Evolutionary conservation across 2,113 vertebrate genomes (phyloP).

Genomic region (Monopterus albus): DNA sequence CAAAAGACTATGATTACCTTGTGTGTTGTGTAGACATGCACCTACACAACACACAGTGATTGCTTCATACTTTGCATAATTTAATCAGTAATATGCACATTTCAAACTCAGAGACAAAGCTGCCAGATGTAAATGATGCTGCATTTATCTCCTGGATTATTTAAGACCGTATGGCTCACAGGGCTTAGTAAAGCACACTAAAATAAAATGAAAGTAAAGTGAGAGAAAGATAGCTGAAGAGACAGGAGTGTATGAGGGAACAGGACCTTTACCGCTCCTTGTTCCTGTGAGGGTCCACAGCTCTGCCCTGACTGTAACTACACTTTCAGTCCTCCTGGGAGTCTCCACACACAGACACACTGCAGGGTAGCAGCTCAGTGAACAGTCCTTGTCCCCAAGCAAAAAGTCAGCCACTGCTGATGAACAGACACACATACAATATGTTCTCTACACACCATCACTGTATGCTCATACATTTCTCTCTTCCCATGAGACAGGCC

Average conservation of each 20-base stretch:
- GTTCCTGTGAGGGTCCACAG: constrained; percentile 33
- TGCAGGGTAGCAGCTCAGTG: constrained; percentile 31
- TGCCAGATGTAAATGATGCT: neutral
- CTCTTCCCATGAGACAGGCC: neutral
- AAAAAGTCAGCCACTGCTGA: constrained; percentile 51
- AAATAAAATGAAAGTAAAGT: constrained; percentile 1
- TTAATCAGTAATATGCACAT: constrained; percentile 6
- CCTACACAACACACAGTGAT: neutral
- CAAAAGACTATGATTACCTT: constrained; percentile 1
- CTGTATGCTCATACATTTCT: constrained; percentile 17
- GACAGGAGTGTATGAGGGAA: neutral
- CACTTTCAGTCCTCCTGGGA: constrained; percentile 39
- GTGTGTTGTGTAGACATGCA: neutral
- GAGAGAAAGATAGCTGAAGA: neutral
- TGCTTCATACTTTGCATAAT: neutral
- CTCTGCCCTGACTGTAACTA: constrained; percentile 39
- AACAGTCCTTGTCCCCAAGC: constrained; percentile 42
- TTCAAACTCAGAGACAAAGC: neutral
- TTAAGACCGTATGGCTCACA: neutral
- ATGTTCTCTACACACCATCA: constrained; percentile 12
- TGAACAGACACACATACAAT: constrained; percentile 39
- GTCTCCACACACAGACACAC: constrained; percentile 33
- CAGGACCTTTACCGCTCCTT: constrained; percentile 15
- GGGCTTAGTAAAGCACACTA: neutral
- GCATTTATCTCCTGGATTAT: constrained; percentile 16